These are phyloP conservation scores for Vanessa atalanta DNA, from an alignment of 1,140 invertebrate species.

Conservation along the genomic window DNA sequence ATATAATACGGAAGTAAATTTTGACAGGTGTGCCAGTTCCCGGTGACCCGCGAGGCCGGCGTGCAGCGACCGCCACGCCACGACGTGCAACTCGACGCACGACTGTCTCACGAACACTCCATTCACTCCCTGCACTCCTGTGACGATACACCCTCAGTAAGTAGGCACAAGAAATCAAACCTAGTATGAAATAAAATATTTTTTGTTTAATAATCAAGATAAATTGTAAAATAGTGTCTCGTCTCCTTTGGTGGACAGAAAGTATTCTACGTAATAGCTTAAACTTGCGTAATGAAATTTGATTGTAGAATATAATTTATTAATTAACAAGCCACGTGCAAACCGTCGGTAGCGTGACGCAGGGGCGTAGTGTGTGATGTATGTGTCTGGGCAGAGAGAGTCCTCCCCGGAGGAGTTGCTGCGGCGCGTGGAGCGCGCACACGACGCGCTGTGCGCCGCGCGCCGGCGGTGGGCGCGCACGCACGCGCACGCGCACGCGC, in stretches of 20 bases:
- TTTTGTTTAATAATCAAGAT: no score
- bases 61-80: slow-evolving; percentile 31
- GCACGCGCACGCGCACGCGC: no score
- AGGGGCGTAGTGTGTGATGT: no score
- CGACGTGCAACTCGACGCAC: slow-evolving; percentile 11
- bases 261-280: no score
- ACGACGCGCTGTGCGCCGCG: slow-evolving; percentile 42
- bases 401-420: slow-evolving; percentile 48
- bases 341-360: no score
- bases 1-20: not conserved
- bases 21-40: slow-evolving; percentile 19
- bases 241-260: no score
- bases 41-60: slow-evolving; percentile 17
- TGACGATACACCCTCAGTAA: not conserved
- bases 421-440: slow-evolving; percentile 48
- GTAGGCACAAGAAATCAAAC: not conserved
- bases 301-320: no score
- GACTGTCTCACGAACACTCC: not conserved
- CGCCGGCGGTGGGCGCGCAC: slow-evolving; percentile 44
- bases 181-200: no score
- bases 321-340: no score
- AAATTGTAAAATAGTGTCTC: no score
- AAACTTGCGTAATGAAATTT: not conserved
- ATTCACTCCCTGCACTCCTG: not conserved
- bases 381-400: slow-evolving; percentile 33